Evolutionary conservation across 37 sponge, comb jelly and placozoan genomes (phyloP).

Genomic region (Chondrosia reniformis): DNA sequence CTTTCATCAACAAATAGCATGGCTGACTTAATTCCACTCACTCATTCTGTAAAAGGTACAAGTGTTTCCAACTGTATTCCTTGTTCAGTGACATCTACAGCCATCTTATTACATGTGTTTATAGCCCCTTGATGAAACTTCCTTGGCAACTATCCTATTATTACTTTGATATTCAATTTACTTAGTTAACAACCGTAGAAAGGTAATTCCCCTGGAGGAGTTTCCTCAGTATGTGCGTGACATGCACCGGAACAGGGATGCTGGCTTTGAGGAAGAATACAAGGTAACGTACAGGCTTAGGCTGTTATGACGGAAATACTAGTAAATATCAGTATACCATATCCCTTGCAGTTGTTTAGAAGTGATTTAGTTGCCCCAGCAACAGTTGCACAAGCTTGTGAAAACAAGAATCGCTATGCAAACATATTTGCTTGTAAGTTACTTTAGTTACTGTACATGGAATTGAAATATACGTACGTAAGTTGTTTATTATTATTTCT

Average conservation of each 20-base stretch:
- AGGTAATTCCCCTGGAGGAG: slow-evolving; percentile 14
- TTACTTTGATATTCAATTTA: no score
- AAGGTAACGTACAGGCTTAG: slow-evolving; percentile 23
- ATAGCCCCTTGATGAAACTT: no score
- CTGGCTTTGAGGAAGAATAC: slow-evolving; percentile 65
- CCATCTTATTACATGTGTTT: no score
- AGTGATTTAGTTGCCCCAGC: neutral
- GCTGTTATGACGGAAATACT: neutral
- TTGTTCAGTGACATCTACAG: no score
- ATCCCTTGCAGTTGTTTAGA: slow-evolving; percentile 12
- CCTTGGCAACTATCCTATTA: no score
- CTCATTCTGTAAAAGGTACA: no score
- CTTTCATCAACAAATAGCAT: no score
- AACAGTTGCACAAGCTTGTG: neutral
- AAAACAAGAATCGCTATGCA: slow-evolving; percentile 23
- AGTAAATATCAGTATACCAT: neutral
- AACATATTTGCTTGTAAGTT: slow-evolving; percentile 37
- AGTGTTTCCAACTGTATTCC: no score
- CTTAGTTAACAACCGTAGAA: slow-evolving; percentile 25
- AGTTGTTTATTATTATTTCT: neutral
- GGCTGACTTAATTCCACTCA: no score
- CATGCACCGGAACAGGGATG: slow-evolving; percentile 65
- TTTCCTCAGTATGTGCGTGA: slow-evolving; percentile 51
- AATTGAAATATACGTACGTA: neutral
- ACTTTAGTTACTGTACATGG: no score